These are phyloP conservation scores for Neuroscelio doddi DNA, from an alignment of 2,888 invertebrate species.

Conservation along the genomic window DNA sequence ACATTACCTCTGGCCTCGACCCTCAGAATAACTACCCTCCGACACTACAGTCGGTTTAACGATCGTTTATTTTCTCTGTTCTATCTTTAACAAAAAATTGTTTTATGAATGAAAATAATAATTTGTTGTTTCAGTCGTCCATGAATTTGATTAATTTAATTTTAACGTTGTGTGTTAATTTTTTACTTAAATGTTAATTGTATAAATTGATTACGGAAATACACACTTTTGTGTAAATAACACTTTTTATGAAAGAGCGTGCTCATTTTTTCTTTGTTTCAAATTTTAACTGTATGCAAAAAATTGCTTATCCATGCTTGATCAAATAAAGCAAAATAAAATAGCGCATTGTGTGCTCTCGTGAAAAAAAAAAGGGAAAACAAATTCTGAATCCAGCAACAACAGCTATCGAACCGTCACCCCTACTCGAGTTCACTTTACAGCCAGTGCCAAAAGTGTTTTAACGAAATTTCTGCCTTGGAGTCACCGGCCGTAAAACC, in stretches of 20 bases:
- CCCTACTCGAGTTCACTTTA: conserved; percentile 1
- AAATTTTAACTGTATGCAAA: too few species aligned
- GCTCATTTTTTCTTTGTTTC: too few species aligned
- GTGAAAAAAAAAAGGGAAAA: conserved; percentile 4
- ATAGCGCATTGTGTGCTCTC: background rate
- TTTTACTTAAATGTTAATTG: too few species aligned
- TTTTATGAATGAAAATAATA: too few species aligned
- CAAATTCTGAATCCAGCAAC: background rate
- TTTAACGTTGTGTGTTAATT: too few species aligned
- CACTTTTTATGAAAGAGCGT: too few species aligned
- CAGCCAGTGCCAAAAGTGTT: conserved; percentile 14
- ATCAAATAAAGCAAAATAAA: too few species aligned
- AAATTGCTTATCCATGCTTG: too few species aligned
- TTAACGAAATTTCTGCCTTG: conserved; percentile 13
- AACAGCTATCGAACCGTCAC: background rate
- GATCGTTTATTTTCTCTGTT: conserved; percentile 35
- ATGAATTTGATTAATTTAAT: too few species aligned
- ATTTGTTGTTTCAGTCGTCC: too few species aligned
- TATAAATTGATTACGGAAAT: too few species aligned
- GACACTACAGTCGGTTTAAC: conserved; percentile 23
- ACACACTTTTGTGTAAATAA: too few species aligned
- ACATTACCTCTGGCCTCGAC: conserved; percentile 52
- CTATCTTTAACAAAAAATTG: conserved; percentile 5
- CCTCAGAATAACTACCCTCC: conserved; percentile 47
- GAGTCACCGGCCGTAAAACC: conserved; percentile 11